These are phyloP conservation scores for Oxyteleia sp. DNA, from an alignment of 2,888 invertebrate species.

Conservation along the genomic window DNA sequence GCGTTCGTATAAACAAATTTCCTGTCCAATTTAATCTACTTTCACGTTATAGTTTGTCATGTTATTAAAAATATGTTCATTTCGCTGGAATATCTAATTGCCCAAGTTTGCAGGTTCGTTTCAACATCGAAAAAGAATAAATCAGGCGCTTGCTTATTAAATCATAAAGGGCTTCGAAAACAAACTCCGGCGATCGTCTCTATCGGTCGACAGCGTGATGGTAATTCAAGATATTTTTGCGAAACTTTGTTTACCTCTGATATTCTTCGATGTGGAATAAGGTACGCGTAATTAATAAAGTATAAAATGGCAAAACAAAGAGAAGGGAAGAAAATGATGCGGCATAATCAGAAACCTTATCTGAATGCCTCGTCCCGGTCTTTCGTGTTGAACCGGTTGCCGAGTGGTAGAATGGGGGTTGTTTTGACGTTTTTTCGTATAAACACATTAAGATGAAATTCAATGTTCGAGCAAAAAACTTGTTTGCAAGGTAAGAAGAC, in stretches of 20 bases:
- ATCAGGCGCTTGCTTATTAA: neutral
- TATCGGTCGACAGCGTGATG: neutral
- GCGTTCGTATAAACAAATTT: too few relatives aligned
- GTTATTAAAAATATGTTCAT: too few relatives aligned
- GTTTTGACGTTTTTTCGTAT: conserved; percentile 79
- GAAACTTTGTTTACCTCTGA: conserved; percentile 11
- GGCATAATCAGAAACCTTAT: conserved; percentile 53
- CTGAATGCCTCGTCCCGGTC: conserved; percentile 46
- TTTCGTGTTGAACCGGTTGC: conserved; percentile 63
- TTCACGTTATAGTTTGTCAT: too few relatives aligned
- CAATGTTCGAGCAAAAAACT: conserved; percentile 64
- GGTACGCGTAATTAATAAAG: conserved; percentile 32
- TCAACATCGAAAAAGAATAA: neutral
- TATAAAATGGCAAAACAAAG: conserved; percentile 21
- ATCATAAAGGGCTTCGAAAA: neutral
- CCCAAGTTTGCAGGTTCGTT: neutral
- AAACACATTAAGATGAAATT: conserved; percentile 77
- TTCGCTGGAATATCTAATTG: too few relatives aligned
- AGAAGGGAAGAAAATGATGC: conserved; percentile 34
- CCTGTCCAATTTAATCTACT: too few relatives aligned
- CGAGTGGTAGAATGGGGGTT: conserved; percentile 67
- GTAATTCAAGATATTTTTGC: conserved; percentile 1
- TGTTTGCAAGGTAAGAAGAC: conserved; percentile 63
- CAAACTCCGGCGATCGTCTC: neutral
- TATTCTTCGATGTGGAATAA: conserved; percentile 18